Percentiles rank a stretch among this genome's conserved stretches.
Evolutionary conservation across 2,888 invertebrate species (phyloP).

Genomic region (Meganola albula): DNA sequence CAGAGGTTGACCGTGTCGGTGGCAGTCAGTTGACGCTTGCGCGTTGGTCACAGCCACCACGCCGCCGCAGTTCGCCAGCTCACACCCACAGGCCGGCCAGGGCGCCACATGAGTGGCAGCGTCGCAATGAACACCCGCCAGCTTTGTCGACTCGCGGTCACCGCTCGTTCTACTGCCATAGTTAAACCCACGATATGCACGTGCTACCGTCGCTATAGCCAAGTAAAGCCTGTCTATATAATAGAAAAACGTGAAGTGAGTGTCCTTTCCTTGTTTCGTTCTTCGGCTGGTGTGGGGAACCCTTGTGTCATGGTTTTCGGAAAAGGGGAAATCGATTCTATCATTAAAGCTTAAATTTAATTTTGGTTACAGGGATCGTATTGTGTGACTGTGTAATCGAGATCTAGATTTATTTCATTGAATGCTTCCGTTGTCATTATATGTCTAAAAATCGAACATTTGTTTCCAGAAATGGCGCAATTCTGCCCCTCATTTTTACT

Average conservation of each 20-base stretch:
- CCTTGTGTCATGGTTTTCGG: no score
- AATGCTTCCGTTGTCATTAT: background rate
- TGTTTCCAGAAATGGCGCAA: conserved; percentile 73
- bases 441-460: background rate
- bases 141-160: conserved; percentile 50
- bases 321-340: no score
- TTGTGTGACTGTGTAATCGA: background rate
- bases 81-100: conserved; percentile 16
- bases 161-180: conserved; percentile 31
- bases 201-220: conserved; percentile 58
- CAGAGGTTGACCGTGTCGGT: conserved; percentile 30
- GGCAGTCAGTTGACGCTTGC: conserved; percentile 63
- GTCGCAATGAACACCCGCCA: conserved; percentile 59
- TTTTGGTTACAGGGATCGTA: background rate
- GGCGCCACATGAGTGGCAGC: conserved; percentile 12
- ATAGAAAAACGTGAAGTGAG: conserved; percentile 63
- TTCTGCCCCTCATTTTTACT: conserved; percentile 67
- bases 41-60: conserved; percentile 44
- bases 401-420: no score
- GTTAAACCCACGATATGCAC: conserved; percentile 40
- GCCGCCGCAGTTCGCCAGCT: conserved; percentile 37
- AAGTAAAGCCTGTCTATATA: conserved; percentile 69
- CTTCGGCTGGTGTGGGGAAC: conserved; percentile 14
- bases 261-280: conserved; percentile 38
- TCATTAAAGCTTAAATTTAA: background rate